Evolutionary conservation across 2,797 vertebrate genomes (phyloP), one percentile per base, ranked within the genome.

Genomic region (Channa striata): DNA sequence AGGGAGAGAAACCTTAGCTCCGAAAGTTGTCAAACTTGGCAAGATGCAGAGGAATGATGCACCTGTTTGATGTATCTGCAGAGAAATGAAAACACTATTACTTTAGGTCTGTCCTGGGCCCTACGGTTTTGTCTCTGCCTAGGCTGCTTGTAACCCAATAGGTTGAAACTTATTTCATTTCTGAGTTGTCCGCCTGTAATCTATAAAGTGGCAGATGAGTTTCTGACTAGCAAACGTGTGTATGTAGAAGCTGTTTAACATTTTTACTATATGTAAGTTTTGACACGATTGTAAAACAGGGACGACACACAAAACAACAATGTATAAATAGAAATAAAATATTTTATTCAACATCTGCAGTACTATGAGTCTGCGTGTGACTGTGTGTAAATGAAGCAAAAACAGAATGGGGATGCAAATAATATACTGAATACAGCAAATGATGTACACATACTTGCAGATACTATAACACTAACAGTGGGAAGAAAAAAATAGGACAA

Each of bases 41-140:
- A 93, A 92, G 92, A 93, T 91, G 92, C 91, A 91, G 91, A 88
- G 54, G 87, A 89, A 68, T 92, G 94, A 87, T 93, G 92, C 89
- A 93, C 92, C 89, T 92, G 91, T 93, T 89, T 93, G 93, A 92
- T 87, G 89, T 92, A 93, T 94, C 94, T 95, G 94, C 85, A 92
- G 92, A 93, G 88, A 95, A 92, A 94, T 90, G 25, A 93, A 92
- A 90, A 93, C 77, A 93, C 79, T 82, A 90, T 94, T 93, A 94
- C 87, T 88, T 78, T 33, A 72, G 71, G 58, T 78, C 81, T 68
- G 49, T 54, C 56, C 71, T 62, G 34, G 57, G 77, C 53, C 59
- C 59, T 47, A 40, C 40, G 43, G 20, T 16, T 54, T 80, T 57
- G 46, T 81, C 19, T 44, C 43, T 75, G 79, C 77, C 80, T 77